These are phyloP conservation scores for Buphagus erythrorhynchus DNA, from an alignment of 2,797 vertebrate species.

Conservation along the genomic window DNA sequence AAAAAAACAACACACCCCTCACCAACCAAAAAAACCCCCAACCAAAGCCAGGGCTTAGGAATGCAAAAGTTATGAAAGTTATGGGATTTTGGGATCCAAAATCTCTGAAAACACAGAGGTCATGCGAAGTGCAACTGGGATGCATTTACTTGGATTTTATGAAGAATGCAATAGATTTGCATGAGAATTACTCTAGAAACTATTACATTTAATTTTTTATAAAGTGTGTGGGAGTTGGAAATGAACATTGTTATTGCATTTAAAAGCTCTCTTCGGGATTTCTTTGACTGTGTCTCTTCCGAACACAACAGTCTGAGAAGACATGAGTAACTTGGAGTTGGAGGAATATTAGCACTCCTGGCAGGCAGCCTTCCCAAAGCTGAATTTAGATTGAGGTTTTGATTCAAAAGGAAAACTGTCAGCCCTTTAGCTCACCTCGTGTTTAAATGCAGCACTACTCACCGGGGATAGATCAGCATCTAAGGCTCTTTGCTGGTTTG, in stretches of 20 bases:
- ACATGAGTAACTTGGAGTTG: not conserved
- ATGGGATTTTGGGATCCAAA: not conserved
- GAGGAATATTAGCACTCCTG: not conserved
- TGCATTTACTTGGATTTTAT: not conserved
- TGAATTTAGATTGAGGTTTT: not conserved
- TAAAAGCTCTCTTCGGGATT: constrained; percentile 1
- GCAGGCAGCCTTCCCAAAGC: not conserved
- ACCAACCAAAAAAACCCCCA: not conserved
- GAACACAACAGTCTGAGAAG: not conserved
- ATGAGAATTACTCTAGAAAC: not conserved
- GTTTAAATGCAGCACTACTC: not conserved
- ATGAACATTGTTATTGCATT: not conserved
- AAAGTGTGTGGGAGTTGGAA: not conserved
- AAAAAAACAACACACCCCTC: no score
- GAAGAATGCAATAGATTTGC: not conserved
- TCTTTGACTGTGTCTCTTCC: not conserved
- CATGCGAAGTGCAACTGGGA: not conserved
- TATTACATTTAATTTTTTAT: not conserved
- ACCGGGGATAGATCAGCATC: accelerated
- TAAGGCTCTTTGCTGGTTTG: not conserved
- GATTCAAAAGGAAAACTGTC: not conserved
- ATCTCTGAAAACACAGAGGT: not conserved
- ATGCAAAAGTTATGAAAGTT: not conserved
- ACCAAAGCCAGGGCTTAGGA: not conserved
- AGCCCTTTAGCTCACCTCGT: not conserved